Percentiles rank a stretch among this genome's conserved stretches.
These are phyloP conservation scores for Sylvia atricapilla DNA, from an alignment of 2,113 vertebrate genomes.

Conservation along the genomic window DNA sequence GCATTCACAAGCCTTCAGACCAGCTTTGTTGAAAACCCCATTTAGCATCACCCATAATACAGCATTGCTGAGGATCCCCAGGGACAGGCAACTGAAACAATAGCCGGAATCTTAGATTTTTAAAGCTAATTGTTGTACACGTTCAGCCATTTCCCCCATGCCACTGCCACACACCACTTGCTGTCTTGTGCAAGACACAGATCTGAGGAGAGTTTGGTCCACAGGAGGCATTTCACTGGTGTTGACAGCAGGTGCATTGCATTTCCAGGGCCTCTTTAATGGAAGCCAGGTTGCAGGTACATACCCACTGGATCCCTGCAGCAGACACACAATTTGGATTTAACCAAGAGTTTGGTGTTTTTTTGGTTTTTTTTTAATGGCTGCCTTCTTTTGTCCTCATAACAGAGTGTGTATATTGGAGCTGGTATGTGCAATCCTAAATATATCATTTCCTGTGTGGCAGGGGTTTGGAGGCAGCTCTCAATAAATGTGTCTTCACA, in stretches of 20 bases:
- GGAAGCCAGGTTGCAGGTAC: neutral
- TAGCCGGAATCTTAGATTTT: neutral
- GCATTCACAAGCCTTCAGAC: constrained; percentile 6
- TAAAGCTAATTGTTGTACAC: constrained; percentile 11
- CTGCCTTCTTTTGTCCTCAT: neutral
- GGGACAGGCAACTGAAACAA: constrained; percentile 24
- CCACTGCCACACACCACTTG: neutral
- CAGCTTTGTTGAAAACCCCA: constrained; percentile 41
- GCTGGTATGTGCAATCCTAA: neutral
- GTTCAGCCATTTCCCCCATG: neutral
- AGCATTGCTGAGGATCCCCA: constrained; percentile 3
- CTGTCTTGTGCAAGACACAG: neutral
- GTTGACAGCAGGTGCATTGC: neutral
- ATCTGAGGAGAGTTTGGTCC: neutral
- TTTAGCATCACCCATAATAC: constrained; percentile 46
- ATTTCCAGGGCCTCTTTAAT: neutral
- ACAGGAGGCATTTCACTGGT: neutral
- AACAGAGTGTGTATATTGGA: neutral
- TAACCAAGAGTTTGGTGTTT: neutral
- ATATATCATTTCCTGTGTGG: neutral
- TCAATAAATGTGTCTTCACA: neutral
- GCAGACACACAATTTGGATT: neutral
- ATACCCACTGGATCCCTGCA: neutral
- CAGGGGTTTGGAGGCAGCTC: neutral
- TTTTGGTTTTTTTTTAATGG: neutral